A percentile compares a stretch with the other conserved stretches of the same genome.
Conservation (phyloP, 2,797 vertebrate species). For the Falco peregrinus region DNA sequence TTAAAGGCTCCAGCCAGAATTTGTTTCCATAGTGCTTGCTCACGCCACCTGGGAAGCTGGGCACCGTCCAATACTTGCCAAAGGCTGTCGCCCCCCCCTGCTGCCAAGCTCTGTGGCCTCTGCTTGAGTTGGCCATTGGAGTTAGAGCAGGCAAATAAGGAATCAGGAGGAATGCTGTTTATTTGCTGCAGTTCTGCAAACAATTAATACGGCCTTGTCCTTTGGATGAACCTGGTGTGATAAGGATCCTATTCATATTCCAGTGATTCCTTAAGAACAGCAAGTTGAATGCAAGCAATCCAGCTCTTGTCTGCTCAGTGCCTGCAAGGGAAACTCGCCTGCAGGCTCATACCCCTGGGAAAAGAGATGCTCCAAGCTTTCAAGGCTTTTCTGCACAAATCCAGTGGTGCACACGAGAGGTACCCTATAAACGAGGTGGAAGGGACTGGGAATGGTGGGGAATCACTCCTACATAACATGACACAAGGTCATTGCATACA, state of each 20-base stretch:
- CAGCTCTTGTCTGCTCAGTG: neutral
- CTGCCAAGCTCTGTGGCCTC: neutral
- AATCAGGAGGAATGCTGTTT: neutral
- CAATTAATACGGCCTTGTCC: constrained; percentile 22
- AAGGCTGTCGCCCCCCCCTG: neutral
- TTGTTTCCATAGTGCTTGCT: neutral
- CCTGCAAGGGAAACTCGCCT: neutral
- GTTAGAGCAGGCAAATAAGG: neutral
- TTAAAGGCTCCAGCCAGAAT: neutral
- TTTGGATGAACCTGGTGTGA: constrained; percentile 27
- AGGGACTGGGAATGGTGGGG: neutral
- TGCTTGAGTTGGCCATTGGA: neutral
- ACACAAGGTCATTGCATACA: neutral
- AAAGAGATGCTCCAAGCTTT: neutral
- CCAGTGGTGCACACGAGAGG: neutral
- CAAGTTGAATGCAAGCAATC: neutral
- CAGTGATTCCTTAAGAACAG: neutral
- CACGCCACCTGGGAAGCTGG: neutral
- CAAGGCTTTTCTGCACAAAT: neutral
- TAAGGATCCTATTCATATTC: constrained; percentile 33
- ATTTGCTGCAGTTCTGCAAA: constrained; percentile 24
- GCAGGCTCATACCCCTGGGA: neutral
- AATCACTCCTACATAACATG: neutral
- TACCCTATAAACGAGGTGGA: neutral
- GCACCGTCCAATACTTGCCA: neutral